Evolutionary conservation across 2,113 vertebrate genomes (phyloP), one percentile per base, ranked within the genome.

Genomic region (Callipepla californica): DNA sequence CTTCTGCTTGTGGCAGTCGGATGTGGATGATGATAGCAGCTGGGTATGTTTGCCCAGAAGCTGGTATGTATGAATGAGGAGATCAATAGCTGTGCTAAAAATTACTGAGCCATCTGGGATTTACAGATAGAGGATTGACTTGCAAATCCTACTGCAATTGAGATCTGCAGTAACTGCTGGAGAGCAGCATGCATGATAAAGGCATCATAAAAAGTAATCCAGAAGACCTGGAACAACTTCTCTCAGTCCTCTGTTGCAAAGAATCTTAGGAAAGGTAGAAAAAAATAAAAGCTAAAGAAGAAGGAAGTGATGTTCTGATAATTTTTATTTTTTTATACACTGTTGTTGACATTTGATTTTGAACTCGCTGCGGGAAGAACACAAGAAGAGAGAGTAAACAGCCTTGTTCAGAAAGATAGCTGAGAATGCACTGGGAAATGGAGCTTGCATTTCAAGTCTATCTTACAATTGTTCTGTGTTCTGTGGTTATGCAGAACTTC

Each of bases 31-130:
- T 59, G 92, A 51, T 45, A 89, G 82, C 94, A 95, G 87, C 85
- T 93, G 90, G 82, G 51, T 74, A 79, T 82, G 63, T 92, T 80
- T 81, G 80, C 63, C 90, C 91, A 93, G 69, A 82, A 92, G 25
- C 81, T 0, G 1, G 45, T 51, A 7, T 83, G 79, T 78, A 7
- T 91, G 92, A 94, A 94, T 89, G 66, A 88, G 78, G 78, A 95
- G 92, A 94, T 95, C 93, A 85, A 80, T 83, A 92, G 74, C 85
- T 90, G 79, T 7, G 22, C 84, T 94, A 72, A 94, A 86, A 96
- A 96, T 79, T 84, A 93, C 81, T 63, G 66, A 90, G 75, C 81
- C 85, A 93, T 84, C 95, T 74, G 81, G 89, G 83, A 79, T 84
- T 90, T 88, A 45, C 79, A 94, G 91, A 90, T 47, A 61, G 78